These are phyloP conservation scores for Pangasius krempfi DNA, from an alignment of 2,797 vertebrate species.

Conservation along the genomic window DNA sequence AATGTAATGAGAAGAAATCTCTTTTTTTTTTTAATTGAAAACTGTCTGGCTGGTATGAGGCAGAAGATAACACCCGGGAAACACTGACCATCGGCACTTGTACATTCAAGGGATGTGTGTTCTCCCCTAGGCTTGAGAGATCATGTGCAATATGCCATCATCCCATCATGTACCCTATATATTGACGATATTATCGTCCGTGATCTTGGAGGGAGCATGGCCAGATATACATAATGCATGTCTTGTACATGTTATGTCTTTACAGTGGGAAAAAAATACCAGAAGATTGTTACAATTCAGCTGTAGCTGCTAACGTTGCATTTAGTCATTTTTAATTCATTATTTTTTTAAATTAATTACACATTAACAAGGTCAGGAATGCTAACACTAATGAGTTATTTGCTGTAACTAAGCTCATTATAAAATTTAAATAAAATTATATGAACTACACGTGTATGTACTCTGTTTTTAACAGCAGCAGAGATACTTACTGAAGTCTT, in stretches of 20 bases:
- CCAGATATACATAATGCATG: background rate
- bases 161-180: background rate
- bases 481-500: too few species aligned
- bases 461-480: too few species aligned
- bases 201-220: background rate
- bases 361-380: too few species aligned
- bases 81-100: background rate
- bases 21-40: background rate
- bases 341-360: too few species aligned
- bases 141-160: too few species aligned
- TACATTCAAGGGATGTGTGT: background rate
- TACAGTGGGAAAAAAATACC: background rate
- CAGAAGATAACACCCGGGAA: background rate
- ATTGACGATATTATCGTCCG: background rate
- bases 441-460: too few species aligned
- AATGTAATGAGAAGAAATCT: background rate
- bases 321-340: too few species aligned
- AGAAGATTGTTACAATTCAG: background rate
- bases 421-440: background rate
- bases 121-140: background rate
- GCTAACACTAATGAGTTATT: background rate
- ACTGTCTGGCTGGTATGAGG: background rate
- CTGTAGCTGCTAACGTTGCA: too few species aligned
- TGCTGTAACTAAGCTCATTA: background rate
- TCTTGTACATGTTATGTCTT: background rate